Evolutionary conservation across 2,797 vertebrate genomes (phyloP).

Genomic region (Sebastes hubbsi): DNA sequence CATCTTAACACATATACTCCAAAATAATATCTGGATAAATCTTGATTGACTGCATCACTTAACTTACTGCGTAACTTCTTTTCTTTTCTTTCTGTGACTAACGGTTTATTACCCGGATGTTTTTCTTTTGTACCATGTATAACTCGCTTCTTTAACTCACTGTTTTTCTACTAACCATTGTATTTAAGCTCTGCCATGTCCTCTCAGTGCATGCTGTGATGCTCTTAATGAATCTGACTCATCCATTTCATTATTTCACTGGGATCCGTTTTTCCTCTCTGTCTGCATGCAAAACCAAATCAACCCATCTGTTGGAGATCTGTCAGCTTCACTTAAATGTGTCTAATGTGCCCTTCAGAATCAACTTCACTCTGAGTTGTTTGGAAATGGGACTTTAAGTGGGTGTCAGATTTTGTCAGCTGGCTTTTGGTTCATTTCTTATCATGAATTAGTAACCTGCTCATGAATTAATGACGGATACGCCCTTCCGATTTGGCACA

Average conservation of each 20-base stretch:
- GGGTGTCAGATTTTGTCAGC: constrained; percentile 43
- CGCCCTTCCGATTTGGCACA: constrained; percentile 23
- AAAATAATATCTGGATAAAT: constrained; percentile 73
- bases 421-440: constrained; percentile 36
- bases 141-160: constrained; percentile 10
- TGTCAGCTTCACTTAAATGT: constrained; percentile 71
- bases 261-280: constrained; percentile 33
- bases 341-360: constrained; percentile 48
- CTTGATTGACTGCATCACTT: constrained; percentile 49
- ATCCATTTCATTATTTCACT: constrained; percentile 47
- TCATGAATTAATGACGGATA: constrained; percentile 34
- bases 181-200: background rate
- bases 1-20: background rate
- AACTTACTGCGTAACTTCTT: background rate
- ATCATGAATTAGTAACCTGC: constrained; percentile 35
- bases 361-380: constrained; percentile 53
- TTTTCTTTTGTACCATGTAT: background rate
- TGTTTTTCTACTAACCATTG: background rate
- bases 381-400: constrained; percentile 43
- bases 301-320: constrained; percentile 68
- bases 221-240: constrained; percentile 42
- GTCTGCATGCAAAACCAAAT: constrained; percentile 66
- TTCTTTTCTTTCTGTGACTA: constrained; percentile 32
- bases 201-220: constrained; percentile 39
- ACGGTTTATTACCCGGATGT: background rate